phyloP scores from a whole-genome alignment of 2,888 invertebrate genomes.

The Mythimna lalbum region DNA sequence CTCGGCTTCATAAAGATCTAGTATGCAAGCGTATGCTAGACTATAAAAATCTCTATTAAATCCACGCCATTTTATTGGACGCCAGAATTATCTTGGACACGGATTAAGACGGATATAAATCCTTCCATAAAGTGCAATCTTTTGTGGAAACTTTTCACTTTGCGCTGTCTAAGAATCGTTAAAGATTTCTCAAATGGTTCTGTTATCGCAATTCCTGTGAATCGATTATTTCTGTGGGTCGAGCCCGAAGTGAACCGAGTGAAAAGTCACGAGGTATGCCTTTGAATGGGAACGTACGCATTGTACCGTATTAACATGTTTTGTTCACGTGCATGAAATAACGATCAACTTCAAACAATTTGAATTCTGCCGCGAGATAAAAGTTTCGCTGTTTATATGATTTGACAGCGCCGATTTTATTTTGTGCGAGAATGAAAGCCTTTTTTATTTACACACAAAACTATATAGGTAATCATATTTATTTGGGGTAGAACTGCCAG shows the following conservation, averaged over 20 bases:
- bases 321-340: slow-evolving; percentile 63
- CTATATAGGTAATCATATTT: background rate
- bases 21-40: slow-evolving; percentile 24
- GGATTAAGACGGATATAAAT: slow-evolving; percentile 71
- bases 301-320: slow-evolving; percentile 58
- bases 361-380: slow-evolving; percentile 33
- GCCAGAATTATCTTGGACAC: slow-evolving; percentile 60
- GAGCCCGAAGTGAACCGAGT: slow-evolving; percentile 51
- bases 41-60: slow-evolving; percentile 33
- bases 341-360: slow-evolving; percentile 62
- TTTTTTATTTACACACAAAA: slow-evolving; percentile 18
- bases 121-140: slow-evolving; percentile 62
- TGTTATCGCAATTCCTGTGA: slow-evolving; percentile 59
- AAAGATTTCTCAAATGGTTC: slow-evolving; percentile 65
- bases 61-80: slow-evolving; percentile 33
- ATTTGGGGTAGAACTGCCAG: background rate
- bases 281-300: slow-evolving; percentile 59
- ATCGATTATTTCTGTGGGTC: slow-evolving; percentile 54
- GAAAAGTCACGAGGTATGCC: slow-evolving; percentile 57
- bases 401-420: slow-evolving; percentile 40
- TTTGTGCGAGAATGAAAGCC: slow-evolving; percentile 1
- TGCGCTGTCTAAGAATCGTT: slow-evolving; percentile 58
- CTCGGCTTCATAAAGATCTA: slow-evolving; percentile 15
- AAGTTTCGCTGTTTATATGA: slow-evolving; percentile 44
- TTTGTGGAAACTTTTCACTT: slow-evolving; percentile 61